Percentiles rank a stretch among this genome's conserved stretches.
These are phyloP conservation scores for Drosophila ustulata DNA, from an alignment of 2,888 invertebrate species.

Conservation along the genomic window DNA sequence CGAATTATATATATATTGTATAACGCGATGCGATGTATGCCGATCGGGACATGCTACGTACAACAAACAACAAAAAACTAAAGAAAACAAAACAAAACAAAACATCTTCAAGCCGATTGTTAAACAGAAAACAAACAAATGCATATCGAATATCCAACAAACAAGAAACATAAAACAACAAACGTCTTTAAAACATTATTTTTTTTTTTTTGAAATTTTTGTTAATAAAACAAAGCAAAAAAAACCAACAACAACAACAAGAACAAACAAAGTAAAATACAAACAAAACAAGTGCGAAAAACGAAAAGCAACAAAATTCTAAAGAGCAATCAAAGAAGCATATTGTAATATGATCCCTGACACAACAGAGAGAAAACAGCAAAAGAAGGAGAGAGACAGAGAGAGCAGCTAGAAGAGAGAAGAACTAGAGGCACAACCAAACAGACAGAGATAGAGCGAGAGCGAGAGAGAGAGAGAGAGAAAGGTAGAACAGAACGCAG, in stretches of 20 bases:
- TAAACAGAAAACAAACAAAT: slow-evolving; percentile 62
- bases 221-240: slow-evolving; percentile 74
- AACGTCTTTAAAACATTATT: slow-evolving; percentile 72
- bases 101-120: slow-evolving; percentile 63
- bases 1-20: slow-evolving; percentile 38
- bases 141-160: slow-evolving; percentile 76
- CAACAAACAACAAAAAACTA: slow-evolving; percentile 51
- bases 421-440: slow-evolving; percentile 33
- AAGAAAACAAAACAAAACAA: slow-evolving; percentile 4
- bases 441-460: slow-evolving; percentile 43
- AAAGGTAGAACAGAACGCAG: slow-evolving; percentile 13
- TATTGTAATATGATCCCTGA: slow-evolving; percentile 16
- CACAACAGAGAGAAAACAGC: slow-evolving; percentile 1
- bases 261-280: slow-evolving; percentile 19
- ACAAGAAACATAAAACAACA: slow-evolving; percentile 3
- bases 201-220: slow-evolving; percentile 82
- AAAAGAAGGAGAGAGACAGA: neutral
- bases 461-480: slow-evolving; percentile 15
- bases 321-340: neutral
- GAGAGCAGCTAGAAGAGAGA: slow-evolving; percentile 3
- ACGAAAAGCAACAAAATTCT: slow-evolving; percentile 14
- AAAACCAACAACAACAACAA: slow-evolving; percentile 26
- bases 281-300: slow-evolving; percentile 16
- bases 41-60: slow-evolving; percentile 41
- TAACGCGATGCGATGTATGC: slow-evolving; percentile 48